A percentile compares a stretch with the other conserved stretches of the same genome.
Conservation (phyloP, 2,113 vertebrate genomes). For the Desmodus rotundus region DNA sequence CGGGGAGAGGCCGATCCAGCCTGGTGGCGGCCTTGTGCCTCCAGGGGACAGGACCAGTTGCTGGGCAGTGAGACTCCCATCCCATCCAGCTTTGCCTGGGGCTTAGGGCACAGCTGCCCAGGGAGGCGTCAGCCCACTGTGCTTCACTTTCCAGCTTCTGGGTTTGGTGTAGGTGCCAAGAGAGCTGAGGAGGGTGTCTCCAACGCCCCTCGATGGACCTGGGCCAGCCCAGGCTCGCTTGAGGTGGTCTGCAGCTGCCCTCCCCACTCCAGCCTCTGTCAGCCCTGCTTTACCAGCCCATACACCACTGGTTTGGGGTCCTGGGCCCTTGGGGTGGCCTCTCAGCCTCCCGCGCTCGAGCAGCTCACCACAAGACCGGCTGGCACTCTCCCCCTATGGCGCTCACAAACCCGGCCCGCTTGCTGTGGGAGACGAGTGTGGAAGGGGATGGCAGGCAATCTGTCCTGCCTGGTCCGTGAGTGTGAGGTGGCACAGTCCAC, state of each 20-base stretch:
- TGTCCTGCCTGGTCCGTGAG: accelerated
- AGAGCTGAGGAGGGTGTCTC: not conserved
- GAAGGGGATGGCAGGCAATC: accelerated
- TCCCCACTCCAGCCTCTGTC: not conserved
- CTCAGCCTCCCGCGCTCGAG: accelerated
- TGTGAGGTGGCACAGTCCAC: accelerated
- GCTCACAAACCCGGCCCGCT: accelerated
- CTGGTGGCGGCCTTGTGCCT: not conserved
- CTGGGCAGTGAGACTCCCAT: not conserved
- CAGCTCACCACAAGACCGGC: accelerated
- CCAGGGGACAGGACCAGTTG: not conserved
- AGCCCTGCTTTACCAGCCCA: accelerated
- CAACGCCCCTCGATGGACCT: accelerated
- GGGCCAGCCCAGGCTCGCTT: not conserved
- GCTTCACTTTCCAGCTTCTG: not conserved
- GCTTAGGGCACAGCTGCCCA: not conserved
- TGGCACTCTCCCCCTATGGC: not conserved
- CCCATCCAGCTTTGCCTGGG: not conserved
- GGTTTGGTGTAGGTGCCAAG: not conserved
- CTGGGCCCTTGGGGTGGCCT: not conserved
- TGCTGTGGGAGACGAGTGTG: accelerated
- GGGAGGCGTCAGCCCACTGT: not conserved
- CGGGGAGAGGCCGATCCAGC: not conserved
- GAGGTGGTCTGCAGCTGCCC: not conserved
- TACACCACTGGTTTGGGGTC: not conserved